Evolutionary conservation across 2,888 invertebrate species (phyloP), one percentile per base, ranked within the genome.

Genomic region (Gibbula magus): DNA sequence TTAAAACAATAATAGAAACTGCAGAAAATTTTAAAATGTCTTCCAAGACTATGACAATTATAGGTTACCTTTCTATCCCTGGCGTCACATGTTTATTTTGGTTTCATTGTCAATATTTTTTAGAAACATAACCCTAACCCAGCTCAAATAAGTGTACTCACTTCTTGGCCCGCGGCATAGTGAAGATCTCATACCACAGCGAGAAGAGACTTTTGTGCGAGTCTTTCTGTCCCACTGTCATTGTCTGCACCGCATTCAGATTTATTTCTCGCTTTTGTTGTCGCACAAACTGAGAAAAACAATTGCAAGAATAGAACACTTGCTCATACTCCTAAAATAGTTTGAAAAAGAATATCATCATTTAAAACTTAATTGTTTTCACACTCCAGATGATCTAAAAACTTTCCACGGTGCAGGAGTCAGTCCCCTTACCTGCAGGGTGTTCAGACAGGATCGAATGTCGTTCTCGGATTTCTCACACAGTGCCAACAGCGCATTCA

Each of bases 371-470:
- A 16, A 52, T 52, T 52, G 16, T 52, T 10, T n/a, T n/a, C n/a
- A 52, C 52, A 52, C 52, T 52, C 13, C n/a, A n/a, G n/a, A n/a
- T 18, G 7, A 13, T 13, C 7, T 56, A 18, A 5, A 10, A 18
- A 56, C 7, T 52, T 52, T 52, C 52, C 52, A 52, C 18, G 52
- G 10, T 52, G 10, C 18, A 52, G 10, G 18, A 32, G 22, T 20
- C 16, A 16, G 18, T 67, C 22, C 22, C 75, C 84, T 67, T 81
- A 92, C 93, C 91, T 98, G 97, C 85, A 99, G 94, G 70, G 97
- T 95, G 22, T 97, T 97, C 78, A 99, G 94, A 90, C 99, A 99
- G 0, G 97, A 96, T 25, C 99, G 94, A 61, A 99, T 96, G 94
- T 99, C 99, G 87, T 97, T 97, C 77, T 95, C 95, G 2, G 96